These are phyloP conservation scores for Oryzias sinensis DNA, from an alignment of 2,797 vertebrate genomes.

Conservation along the genomic window DNA sequence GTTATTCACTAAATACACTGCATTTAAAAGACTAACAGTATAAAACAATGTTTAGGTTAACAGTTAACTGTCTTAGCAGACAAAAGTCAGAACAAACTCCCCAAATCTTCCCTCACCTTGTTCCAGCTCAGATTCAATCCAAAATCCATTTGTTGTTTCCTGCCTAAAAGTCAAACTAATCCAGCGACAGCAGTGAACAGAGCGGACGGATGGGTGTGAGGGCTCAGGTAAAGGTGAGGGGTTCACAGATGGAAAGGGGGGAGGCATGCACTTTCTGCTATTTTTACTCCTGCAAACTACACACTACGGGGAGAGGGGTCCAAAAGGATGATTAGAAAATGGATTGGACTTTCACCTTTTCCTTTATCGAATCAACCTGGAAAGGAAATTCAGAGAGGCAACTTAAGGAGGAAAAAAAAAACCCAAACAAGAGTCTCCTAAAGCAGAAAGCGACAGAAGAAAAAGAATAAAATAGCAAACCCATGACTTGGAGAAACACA, in stretches of 20 bases:
- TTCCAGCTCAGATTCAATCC: too few relatives aligned
- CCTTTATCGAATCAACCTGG: conserved; percentile 99
- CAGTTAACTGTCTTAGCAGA: too few relatives aligned
- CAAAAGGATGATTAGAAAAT: conserved; percentile 88
- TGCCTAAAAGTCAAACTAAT: too few relatives aligned
- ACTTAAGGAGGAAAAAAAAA: conserved; percentile 89
- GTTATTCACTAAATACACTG: not conserved
- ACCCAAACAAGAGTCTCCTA: conserved; percentile 74
- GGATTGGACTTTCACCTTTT: conserved; percentile 99
- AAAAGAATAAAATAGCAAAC: conserved; percentile 85
- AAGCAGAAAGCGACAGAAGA: conserved; percentile 85
- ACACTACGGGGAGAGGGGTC: conserved; percentile 66
- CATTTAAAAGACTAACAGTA: not conserved
- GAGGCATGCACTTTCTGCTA: conserved; percentile 93
- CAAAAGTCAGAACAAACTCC: too few relatives aligned
- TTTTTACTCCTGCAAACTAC: conserved; percentile 96
- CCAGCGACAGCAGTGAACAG: conserved; percentile 35
- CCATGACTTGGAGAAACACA: conserved; percentile 67
- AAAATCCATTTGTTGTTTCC: too few relatives aligned
- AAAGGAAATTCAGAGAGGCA: conserved; percentile 88
- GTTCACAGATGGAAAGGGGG: conserved; percentile 63
- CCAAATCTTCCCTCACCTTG: too few relatives aligned
- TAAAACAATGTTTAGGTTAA: not conserved
- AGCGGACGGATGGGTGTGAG: conserved; percentile 23
- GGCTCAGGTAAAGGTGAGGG: conserved; percentile 82